These are phyloP conservation scores for Crotophaga sulcirostris DNA, from an alignment of 2,113 vertebrate species.

Conservation along the genomic window DNA sequence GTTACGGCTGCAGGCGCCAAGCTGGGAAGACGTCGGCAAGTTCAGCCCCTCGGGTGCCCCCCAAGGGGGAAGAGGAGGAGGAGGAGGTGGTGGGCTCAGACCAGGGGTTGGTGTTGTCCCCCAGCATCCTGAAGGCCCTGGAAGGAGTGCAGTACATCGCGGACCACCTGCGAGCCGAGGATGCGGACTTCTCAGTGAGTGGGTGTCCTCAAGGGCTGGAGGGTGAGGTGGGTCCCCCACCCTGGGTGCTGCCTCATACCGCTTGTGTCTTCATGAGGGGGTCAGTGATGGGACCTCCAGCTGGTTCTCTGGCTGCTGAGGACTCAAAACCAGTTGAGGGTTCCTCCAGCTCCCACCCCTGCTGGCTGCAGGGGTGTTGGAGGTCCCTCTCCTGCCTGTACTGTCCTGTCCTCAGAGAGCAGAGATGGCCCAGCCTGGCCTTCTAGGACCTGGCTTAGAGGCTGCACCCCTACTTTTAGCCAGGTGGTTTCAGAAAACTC, in stretches of 20 bases:
- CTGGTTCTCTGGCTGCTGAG: background rate
- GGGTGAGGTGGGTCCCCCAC: too few species aligned
- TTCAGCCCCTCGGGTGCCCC: background rate
- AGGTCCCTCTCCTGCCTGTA: background rate
- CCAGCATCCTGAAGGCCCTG: slow-evolving; percentile 82
- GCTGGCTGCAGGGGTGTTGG: background rate
- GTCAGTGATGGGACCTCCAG: fast-evolving
- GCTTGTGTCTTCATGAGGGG: too few species aligned
- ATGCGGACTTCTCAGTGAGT: slow-evolving; percentile 87
- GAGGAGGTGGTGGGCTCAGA: slow-evolving; percentile 5
- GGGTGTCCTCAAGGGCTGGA: fast-evolving
- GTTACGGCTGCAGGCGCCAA: slow-evolving; percentile 1
- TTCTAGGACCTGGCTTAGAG: background rate
- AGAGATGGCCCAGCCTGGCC: background rate
- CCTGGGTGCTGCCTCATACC: background rate
- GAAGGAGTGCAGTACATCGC: slow-evolving; percentile 91
- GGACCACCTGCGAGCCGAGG: slow-evolving; percentile 87
- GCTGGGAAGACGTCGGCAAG: background rate
- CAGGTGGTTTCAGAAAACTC: background rate
- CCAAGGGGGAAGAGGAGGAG: slow-evolving; percentile 10
- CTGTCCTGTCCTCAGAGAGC: background rate
- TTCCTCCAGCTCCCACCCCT: background rate
- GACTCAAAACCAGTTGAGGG: background rate
- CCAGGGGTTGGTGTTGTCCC: slow-evolving; percentile 72
- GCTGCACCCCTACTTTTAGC: background rate